These are phyloP conservation scores for Gallinago jamesoni DNA, from an alignment of 2,113 vertebrate genomes.

Conservation along the genomic window DNA sequence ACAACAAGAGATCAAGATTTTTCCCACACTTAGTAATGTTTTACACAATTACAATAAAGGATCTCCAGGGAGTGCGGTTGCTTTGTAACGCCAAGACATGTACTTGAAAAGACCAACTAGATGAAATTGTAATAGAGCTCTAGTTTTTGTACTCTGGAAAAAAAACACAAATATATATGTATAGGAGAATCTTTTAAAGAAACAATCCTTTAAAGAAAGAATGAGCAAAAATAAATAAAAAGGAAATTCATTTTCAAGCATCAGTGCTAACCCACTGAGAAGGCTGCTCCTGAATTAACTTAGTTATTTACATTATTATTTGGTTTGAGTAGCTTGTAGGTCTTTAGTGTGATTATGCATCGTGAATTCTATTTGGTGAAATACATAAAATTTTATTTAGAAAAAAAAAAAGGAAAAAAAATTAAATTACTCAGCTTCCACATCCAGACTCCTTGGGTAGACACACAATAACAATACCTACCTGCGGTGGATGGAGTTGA, in stretches of 20 bases:
- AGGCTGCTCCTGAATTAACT: not conserved
- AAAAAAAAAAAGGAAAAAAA: not conserved
- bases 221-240: not conserved
- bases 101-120: not conserved
- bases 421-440: not conserved
- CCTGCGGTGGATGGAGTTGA: not conserved
- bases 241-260: not conserved
- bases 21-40: constrained; percentile 25
- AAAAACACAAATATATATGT: not conserved
- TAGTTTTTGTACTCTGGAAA: not conserved
- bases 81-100: not conserved
- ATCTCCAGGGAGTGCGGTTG: constrained; percentile 8
- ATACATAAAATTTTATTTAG: not conserved
- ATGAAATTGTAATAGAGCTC: not conserved
- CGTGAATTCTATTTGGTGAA: not conserved
- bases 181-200: not conserved
- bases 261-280: not conserved
- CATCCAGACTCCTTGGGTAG: not conserved
- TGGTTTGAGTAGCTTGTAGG: not conserved
- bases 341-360: not conserved
- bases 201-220: not conserved
- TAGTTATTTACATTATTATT: not conserved
- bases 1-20: constrained; percentile 1
- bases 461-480: not conserved
- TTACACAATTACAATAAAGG: not conserved